Conservation (phyloP, 2,113 vertebrate species). For the Chitala chitala region DNA sequence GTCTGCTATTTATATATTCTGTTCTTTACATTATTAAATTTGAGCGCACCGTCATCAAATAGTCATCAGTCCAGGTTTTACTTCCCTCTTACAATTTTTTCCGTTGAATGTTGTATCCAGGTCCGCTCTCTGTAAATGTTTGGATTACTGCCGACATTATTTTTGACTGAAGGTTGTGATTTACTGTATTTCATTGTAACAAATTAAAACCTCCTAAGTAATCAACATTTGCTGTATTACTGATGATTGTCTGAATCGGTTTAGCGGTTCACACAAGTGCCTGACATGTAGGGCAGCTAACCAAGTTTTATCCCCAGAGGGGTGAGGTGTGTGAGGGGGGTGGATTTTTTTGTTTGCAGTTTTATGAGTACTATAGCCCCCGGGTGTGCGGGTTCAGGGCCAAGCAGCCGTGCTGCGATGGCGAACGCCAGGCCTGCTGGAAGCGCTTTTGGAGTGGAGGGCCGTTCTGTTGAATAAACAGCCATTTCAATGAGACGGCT, state of each 20-base stretch:
- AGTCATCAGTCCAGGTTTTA: too few species aligned
- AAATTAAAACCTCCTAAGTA: neutral
- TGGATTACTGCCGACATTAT: too few species aligned
- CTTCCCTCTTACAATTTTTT: too few species aligned
- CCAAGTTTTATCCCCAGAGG: neutral
- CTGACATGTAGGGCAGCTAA: neutral
- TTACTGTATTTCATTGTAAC: too few species aligned
- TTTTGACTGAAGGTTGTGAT: too few species aligned
- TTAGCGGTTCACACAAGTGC: neutral
- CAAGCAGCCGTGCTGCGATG: neutral
- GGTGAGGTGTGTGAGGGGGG: neutral
- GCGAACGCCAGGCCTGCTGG: constrained; percentile 45
- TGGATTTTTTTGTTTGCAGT: too few species aligned
- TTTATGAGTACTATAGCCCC: neutral
- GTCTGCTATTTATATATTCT: neutral
- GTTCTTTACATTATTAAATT: neutral
- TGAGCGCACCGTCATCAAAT: too few species aligned
- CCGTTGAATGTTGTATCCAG: too few species aligned
- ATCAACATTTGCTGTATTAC: neutral
- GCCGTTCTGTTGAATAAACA: neutral
- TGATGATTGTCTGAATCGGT: neutral
- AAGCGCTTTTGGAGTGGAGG: constrained; percentile 39
- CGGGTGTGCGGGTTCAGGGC: constrained; percentile 54
- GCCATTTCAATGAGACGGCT: neutral
- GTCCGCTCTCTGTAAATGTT: neutral